These are phyloP conservation scores for Sturnus vulgaris DNA, from an alignment of 2,113 vertebrate genomes.

Conservation along the genomic window DNA sequence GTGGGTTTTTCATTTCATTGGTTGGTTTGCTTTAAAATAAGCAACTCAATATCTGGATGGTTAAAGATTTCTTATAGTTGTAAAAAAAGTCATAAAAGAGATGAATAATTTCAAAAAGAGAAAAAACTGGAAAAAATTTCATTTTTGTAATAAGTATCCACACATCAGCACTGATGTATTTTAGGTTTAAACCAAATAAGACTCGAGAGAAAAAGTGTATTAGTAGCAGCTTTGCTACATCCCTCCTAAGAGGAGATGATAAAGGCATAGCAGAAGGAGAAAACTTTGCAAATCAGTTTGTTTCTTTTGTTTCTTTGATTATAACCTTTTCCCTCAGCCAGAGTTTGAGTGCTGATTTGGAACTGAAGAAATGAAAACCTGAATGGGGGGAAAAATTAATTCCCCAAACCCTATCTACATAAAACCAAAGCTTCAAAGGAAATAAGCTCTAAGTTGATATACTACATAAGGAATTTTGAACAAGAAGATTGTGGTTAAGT, in stretches of 20 bases:
- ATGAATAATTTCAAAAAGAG: background rate
- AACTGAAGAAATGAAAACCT: background rate
- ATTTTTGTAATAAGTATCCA: background rate
- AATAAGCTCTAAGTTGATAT: background rate
- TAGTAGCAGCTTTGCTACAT: background rate
- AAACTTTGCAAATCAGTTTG: background rate
- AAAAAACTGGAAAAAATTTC: background rate
- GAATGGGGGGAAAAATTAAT: background rate
- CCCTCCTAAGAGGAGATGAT: background rate
- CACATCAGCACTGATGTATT: background rate
- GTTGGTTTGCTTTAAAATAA: background rate
- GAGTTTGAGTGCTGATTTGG: background rate
- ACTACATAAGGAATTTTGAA: background rate
- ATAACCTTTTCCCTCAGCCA: background rate
- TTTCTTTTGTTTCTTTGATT: background rate
- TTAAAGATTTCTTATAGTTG: background rate
- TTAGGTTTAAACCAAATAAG: background rate
- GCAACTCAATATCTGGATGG: background rate
- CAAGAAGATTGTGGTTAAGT: background rate
- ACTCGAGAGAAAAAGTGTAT: background rate
- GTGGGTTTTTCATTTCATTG: fast-evolving
- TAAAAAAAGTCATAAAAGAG: background rate
- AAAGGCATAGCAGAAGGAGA: background rate
- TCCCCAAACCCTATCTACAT: background rate
- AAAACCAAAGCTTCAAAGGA: background rate